These are phyloP conservation scores for Acanthochromis polyacanthus DNA, from an alignment of 2,113 vertebrate genomes.

Conservation along the genomic window DNA sequence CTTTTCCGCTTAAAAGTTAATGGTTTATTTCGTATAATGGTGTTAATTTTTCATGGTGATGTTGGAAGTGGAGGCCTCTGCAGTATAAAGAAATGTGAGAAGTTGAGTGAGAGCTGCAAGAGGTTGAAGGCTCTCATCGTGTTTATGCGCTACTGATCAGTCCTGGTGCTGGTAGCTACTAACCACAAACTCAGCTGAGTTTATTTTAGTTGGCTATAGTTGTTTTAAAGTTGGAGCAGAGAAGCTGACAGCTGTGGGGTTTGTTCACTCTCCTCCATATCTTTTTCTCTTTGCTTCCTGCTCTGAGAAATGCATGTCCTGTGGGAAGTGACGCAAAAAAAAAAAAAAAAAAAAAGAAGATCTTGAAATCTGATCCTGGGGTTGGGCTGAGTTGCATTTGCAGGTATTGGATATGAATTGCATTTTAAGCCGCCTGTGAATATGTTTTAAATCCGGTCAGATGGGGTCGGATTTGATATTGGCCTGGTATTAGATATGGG, in stretches of 20 bases:
- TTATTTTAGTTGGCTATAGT: no score
- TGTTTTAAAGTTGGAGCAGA: no score
- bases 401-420: conserved; percentile 37
- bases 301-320: not conserved
- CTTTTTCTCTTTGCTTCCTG: not conserved
- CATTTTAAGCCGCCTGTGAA: conserved; percentile 41
- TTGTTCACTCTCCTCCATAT: not conserved
- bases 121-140: no score
- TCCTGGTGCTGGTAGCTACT: no score
- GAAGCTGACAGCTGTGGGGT: not conserved
- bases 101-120: no score
- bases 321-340: not conserved
- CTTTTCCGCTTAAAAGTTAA: no score
- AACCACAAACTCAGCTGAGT: no score
- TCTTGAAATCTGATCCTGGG: conserved; percentile 25
- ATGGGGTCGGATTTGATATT: not conserved
- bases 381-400: conserved; percentile 13
- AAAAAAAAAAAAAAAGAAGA: conserved; percentile 12
- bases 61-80: no score
- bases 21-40: no score
- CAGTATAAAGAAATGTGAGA: no score
- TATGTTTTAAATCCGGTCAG: conserved; percentile 23
- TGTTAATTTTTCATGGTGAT: no score
- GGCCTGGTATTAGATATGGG: not conserved
- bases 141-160: no score